Conservation (phyloP, 2,888 invertebrate genomes). For the Synanthedon formicaeformis region DNA sequence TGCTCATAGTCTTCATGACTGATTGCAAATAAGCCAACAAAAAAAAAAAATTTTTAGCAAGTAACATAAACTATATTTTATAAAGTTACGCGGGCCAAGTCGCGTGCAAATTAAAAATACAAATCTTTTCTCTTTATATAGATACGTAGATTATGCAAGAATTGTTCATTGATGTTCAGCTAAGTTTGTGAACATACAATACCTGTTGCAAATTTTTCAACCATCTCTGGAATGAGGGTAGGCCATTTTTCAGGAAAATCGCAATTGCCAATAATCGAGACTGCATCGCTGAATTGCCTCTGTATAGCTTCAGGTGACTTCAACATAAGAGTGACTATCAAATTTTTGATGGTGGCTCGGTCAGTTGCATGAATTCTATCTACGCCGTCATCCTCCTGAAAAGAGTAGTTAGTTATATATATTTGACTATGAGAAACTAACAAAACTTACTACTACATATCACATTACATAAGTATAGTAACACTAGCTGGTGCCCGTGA, state of each 20-base stretch:
- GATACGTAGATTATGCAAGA: too few species aligned
- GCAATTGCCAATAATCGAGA: slow-evolving; percentile 94
- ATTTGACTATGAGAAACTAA: not conserved
- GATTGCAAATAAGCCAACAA: too few species aligned
- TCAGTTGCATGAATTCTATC: slow-evolving; percentile 87
- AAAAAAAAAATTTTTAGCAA: too few species aligned
- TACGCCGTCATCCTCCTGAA: slow-evolving; percentile 76
- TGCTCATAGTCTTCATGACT: too few species aligned
- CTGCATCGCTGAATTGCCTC: slow-evolving; percentile 94
- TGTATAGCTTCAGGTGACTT: slow-evolving; percentile 91
- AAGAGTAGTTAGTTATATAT: not conserved
- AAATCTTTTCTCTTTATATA: too few species aligned
- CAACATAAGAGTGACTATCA: slow-evolving; percentile 93
- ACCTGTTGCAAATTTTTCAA: slow-evolving; percentile 88
- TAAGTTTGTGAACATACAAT: slow-evolving; percentile 2
- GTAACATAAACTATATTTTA: too few species aligned
- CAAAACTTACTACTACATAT: not conserved
- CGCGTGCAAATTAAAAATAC: too few species aligned
- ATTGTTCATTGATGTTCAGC: too few species aligned
- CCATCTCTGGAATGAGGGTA: slow-evolving; percentile 91
- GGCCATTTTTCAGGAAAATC: slow-evolving; percentile 99
- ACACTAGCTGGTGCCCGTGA: too few species aligned
- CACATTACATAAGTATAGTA: too few species aligned
- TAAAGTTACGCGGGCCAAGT: too few species aligned
- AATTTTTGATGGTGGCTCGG: slow-evolving; percentile 82